Evolutionary conservation across 2,888 invertebrate genomes (phyloP), one percentile per base, ranked within the genome.

Genomic region (Rapana venosa): DNA sequence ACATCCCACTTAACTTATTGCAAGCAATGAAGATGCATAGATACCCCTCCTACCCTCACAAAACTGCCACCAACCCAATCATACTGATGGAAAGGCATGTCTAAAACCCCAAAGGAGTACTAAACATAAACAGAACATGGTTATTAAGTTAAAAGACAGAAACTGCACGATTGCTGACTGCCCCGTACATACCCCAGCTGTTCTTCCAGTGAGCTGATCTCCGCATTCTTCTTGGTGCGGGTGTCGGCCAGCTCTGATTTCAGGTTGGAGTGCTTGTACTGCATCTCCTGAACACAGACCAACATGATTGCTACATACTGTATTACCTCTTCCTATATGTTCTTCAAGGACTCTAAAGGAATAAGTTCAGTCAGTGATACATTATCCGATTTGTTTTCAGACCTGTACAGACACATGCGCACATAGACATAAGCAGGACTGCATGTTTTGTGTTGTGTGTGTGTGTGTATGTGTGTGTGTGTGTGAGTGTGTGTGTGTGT

Each of bases 131-230:
- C 47, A 47, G 8, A 47, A 47, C 2, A 47, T 5, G 8, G 47
- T 47, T 2, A 2, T 5, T 47, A 8, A 47, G 47, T 47, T 2
- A 5, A 47, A 47, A 47, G 47, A 47, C 47, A 47, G 47, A 47
- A 47, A 47, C 2, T 47, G 47, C 47, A 47, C 4, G 47, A 8
- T 47, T 47, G 4, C 2, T 47, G 47, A 8, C 47, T 47, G 47
- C 4, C 47, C 47, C 47, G 8, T 47, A 85, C 90, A 30, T 92
- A 95, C 95, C 95, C 95, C 13, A 95, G 92, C 92, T 95, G 94
- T 74, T 94, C 92, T 90, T 95, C 95, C 61, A 95, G 89, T n/a
- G 93, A 93, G 85, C 94, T 94, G 30, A 94, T 90, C 85, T 94
- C 94, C 22, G 93, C 90, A 66, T 94, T 93, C 89, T 94, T 95